phyloP scores from a whole-genome alignment of 2,888 invertebrate species.

The Melangyna quadrimaculata region DNA sequence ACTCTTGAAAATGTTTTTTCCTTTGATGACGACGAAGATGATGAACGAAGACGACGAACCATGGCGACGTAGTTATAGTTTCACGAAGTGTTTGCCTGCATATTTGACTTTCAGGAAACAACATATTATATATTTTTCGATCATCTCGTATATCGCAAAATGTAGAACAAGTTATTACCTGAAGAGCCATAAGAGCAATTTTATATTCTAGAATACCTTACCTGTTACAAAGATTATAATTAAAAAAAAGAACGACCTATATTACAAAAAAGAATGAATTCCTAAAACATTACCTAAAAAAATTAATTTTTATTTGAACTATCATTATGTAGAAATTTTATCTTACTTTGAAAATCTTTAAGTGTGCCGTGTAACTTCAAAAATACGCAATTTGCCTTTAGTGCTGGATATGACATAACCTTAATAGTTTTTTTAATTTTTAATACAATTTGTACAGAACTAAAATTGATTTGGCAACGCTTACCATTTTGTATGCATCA shows the following conservation, averaged over 20 bases:
- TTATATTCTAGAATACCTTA: not conserved
- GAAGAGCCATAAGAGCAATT: slow-evolving; percentile 33
- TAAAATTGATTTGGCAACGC: no score
- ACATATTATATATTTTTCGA: slow-evolving; percentile 69
- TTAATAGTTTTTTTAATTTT: no score
- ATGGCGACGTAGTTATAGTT: not conserved
- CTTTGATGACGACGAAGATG: not conserved
- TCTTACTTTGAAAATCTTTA: not conserved
- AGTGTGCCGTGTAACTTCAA: slow-evolving; percentile 19
- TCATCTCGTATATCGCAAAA: slow-evolving; percentile 69
- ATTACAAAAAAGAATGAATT: not conserved
- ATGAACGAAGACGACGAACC: no score
- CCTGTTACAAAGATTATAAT: not conserved
- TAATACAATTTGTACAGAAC: no score
- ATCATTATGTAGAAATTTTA: not conserved
- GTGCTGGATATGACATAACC: no score
- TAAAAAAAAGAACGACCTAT: not conserved
- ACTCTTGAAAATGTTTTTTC: slow-evolving; percentile 16
- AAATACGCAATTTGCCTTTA: not conserved
- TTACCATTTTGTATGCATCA: no score
- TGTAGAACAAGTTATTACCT: slow-evolving; percentile 65
- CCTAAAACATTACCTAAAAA: no score
- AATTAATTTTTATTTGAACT: not conserved
- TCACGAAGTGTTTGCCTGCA: not conserved
- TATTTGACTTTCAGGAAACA: slow-evolving; percentile 53